Conservation (phyloP, 2,888 invertebrate species). For the Cerastoderma edule region DNA sequence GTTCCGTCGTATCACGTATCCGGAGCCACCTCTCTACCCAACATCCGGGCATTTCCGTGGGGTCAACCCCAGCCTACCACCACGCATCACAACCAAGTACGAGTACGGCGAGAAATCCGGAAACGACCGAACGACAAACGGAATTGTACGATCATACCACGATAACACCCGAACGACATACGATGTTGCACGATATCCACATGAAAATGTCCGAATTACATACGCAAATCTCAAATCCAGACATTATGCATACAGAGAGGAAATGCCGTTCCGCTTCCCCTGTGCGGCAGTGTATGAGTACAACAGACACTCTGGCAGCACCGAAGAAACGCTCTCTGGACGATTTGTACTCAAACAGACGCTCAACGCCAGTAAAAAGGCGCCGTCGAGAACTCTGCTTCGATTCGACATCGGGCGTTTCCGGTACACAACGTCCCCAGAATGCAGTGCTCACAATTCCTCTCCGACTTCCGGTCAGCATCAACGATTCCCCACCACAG, state of each 20-base stretch:
- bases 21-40: conserved; percentile 21
- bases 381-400: conserved; percentile 14
- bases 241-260: conserved; percentile 1
- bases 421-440: conserved; percentile 12
- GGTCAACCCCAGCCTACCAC: background rate
- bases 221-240: background rate
- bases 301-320: background rate
- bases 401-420: background rate
- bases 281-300: background rate
- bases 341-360: conserved; percentile 1
- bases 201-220: background rate
- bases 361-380: conserved; percentile 7
- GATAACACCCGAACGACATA: background rate
- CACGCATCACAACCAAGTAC: conserved; percentile 33
- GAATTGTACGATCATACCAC: no score
- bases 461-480: conserved; percentile 45
- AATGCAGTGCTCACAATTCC: conserved; percentile 49
- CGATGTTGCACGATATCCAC: no score
- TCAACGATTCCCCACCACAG: conserved; percentile 52
- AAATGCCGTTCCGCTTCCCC: conserved; percentile 26
- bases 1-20: conserved; percentile 39
- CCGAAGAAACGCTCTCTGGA: conserved; percentile 8
- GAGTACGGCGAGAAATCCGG: conserved; percentile 28
- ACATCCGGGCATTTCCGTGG: conserved; percentile 7
- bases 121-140: conserved; percentile 4